Base-by-base conservation (phyloP, 2,888 invertebrate species). In the Zaprionus obscuricornis region DNA sequence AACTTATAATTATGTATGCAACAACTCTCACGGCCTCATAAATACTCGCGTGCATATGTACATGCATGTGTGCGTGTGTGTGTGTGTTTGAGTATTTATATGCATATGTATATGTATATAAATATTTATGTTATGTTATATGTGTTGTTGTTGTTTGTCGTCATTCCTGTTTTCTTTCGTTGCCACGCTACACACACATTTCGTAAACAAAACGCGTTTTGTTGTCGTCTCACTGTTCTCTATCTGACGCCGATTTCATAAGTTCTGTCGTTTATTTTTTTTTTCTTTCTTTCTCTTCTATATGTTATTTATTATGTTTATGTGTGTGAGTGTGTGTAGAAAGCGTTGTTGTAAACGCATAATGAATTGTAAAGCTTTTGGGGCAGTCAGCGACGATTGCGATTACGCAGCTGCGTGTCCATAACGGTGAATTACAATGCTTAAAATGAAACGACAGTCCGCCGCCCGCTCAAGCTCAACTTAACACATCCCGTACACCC, bases 191-290 rank as follows among this genome's bases (percentile, higher is more conserved):
- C 71, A 67, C 81, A 77, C 81, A 73, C 66, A 75, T 78, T 81
- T 81, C 79, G 79, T 81, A 81, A 81, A 81, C 79, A 81, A 81
- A 81, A 79, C 83, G 78, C 78, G 78, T 78, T 70, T 75, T 78
- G 66, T 75, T 76, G 79, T 72, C 72, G 63, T 54, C 39, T 31
- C 66, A 26, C 47, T 55, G 43, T 68, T 10, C n/a, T n/a, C 43
- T 65, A 52, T 66, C 56, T 39, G 50, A 37, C 36, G 56, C 31
- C 33, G 33, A 60, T 49, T 64, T 64, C 59, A 50, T 64, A 54
- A 46, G 54, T 54, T 58, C 22, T 47, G 45, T 46, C 22, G 39
- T 37, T 51, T 26, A 40, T 18, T 39, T 33, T 50, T 50, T 56
- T 22, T 34, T 18, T 40, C 17, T 13, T 20, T 36, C 17, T 26